phyloP scores from a whole-genome alignment of 2,888 invertebrate genomes.

The Drosophila rubida region DNA sequence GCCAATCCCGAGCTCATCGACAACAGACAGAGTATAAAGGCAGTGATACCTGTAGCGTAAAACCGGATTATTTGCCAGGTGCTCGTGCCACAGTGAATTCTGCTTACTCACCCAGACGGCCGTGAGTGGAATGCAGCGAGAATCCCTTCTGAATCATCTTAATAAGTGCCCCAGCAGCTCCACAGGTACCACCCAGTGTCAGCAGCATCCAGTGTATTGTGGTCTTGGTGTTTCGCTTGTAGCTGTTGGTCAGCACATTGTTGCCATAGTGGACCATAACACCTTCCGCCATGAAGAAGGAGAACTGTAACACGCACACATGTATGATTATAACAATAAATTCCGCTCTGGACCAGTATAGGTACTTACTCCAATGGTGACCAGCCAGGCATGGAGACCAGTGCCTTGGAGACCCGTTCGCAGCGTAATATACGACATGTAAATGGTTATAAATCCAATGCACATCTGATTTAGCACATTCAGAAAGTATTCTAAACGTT shows the following conservation, averaged over 20 bases:
- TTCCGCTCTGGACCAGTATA: background rate
- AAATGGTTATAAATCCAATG: constrained; percentile 83
- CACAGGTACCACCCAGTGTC: constrained; percentile 78
- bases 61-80: constrained; percentile 7
- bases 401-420: constrained; percentile 68
- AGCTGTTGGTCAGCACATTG: constrained; percentile 76
- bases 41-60: constrained; percentile 72
- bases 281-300: constrained; percentile 83
- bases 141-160: constrained; percentile 79
- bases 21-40: constrained; percentile 79
- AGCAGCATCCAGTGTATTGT: constrained; percentile 83
- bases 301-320: constrained; percentile 68
- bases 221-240: constrained; percentile 79
- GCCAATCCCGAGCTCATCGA: constrained; percentile 79
- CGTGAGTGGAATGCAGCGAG: constrained; percentile 73
- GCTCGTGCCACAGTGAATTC: background rate
- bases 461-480: constrained; percentile 82
- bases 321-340: background rate
- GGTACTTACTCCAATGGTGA: constrained; percentile 82
- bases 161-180: constrained; percentile 79
- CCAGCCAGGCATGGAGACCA: constrained; percentile 81
- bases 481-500: constrained; percentile 69
- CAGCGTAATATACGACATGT: constrained; percentile 79
- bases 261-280: constrained; percentile 82
- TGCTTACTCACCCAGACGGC: constrained; percentile 74